phyloP scores from a whole-genome alignment of 2,113 vertebrate genomes.

The Apodemus speciosus region DNA sequence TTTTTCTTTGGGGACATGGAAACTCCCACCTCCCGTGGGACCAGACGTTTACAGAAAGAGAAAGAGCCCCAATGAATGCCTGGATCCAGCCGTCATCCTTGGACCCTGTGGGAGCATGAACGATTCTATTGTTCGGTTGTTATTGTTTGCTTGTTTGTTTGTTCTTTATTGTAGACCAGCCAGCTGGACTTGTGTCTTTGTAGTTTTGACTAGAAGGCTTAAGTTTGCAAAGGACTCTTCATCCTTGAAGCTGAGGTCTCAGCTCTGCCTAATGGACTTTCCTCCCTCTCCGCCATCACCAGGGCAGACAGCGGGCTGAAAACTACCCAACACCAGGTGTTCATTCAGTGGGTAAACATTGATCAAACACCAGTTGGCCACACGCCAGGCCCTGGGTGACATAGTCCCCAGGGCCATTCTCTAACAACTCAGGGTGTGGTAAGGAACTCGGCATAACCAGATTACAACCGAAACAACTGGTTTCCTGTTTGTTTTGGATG shows the following conservation, averaged over 20 bases:
- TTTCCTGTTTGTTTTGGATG: conserved; percentile 40
- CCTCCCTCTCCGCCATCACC: neutral
- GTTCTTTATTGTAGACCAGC: neutral
- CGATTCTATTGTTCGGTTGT: neutral
- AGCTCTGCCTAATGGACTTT: neutral
- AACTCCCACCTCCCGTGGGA: neutral
- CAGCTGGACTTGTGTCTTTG: neutral
- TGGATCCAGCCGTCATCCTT: neutral
- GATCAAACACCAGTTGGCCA: neutral
- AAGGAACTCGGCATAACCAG: neutral
- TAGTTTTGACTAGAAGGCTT: neutral
- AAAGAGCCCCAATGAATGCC: neutral
- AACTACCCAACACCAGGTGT: fast-evolving
- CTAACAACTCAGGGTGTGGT: conserved; percentile 1
- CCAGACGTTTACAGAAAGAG: neutral
- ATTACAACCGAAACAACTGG: neutral
- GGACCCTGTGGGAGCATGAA: neutral
- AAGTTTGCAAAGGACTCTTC: neutral
- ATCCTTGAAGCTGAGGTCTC: neutral
- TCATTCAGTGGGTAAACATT: neutral
- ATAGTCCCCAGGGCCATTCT: neutral
- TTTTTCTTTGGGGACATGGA: conserved; percentile 15
- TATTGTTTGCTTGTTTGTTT: neutral
- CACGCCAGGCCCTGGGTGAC: neutral
- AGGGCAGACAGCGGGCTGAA: neutral